These are phyloP conservation scores for Leptinotarsa defecta DNA, from an alignment of 1,140 invertebrate genomes.

Conservation along the genomic window DNA sequence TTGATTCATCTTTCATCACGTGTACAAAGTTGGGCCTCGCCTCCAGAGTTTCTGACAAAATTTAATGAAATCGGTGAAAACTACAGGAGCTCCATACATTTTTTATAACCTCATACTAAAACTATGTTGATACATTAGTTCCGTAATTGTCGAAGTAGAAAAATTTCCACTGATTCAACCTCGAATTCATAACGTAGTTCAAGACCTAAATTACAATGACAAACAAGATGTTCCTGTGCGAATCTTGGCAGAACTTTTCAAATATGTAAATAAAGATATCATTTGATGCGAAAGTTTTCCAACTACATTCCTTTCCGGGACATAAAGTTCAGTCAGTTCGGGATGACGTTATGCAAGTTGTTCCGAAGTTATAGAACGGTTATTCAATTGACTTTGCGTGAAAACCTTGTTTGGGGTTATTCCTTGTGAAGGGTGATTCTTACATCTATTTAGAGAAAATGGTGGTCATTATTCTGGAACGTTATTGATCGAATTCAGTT, in stretches of 20 bases:
- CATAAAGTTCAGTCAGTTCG: background rate
- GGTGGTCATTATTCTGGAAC: too few relatives aligned
- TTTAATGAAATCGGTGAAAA: too few relatives aligned
- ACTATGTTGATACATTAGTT: too few relatives aligned
- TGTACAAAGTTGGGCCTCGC: too few relatives aligned
- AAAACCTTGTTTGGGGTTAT: background rate
- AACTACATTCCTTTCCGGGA: background rate
- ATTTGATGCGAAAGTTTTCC: background rate
- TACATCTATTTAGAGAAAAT: too few relatives aligned
- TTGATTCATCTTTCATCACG: too few relatives aligned
- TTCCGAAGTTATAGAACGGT: background rate
- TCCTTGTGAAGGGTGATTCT: background rate
- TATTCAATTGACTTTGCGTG: background rate
- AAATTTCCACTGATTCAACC: too few relatives aligned
- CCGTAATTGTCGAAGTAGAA: too few relatives aligned
- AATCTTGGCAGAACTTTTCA: background rate
- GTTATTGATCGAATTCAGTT: too few relatives aligned
- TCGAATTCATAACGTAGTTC: background rate
- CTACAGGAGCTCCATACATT: too few relatives aligned
- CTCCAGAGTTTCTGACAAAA: too few relatives aligned
- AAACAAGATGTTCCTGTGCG: background rate
- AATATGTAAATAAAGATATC: background rate
- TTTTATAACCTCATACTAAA: too few relatives aligned
- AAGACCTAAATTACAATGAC: background rate
- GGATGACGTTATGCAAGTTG: conserved; percentile 8